phyloP scores from a whole-genome alignment of 1,140 invertebrate species.

The Drosophila santomea region DNA sequence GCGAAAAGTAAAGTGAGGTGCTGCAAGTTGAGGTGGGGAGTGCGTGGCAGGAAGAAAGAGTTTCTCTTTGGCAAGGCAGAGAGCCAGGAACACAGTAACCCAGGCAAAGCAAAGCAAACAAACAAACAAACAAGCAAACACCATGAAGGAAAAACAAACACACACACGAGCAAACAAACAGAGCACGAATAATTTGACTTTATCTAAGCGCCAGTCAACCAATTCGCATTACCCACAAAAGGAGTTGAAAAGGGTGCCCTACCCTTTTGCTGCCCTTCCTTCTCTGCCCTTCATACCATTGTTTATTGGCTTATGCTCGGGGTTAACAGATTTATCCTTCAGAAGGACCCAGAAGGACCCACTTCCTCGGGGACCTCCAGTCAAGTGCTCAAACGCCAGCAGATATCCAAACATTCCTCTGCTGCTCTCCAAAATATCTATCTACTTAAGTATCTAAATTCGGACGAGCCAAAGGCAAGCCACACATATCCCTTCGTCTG shows the following conservation, averaged over 20 bases:
- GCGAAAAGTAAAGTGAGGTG: neutral
- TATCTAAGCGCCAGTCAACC: conserved; percentile 66
- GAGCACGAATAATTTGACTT: conserved; percentile 70
- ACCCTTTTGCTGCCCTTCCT: neutral
- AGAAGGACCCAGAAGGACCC: neutral
- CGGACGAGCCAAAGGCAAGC: too few species aligned
- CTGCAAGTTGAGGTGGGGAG: conserved; percentile 12
- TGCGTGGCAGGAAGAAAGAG: conserved; percentile 18
- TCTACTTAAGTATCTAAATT: too few species aligned
- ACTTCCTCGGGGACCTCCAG: neutral
- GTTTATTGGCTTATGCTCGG: conserved; percentile 21
- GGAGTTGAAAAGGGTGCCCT: conserved; percentile 4
- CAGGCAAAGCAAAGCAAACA: conserved; percentile 9
- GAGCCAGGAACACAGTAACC: conserved; percentile 6
- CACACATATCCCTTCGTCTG: too few species aligned
- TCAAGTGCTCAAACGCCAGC: too few species aligned
- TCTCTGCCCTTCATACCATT: neutral
- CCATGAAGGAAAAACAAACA: neutral
- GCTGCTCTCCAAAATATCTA: too few species aligned
- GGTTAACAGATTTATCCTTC: neutral
- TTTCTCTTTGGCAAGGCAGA: conserved; percentile 5
- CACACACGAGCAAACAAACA: conserved; percentile 20
- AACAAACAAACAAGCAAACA: conserved; percentile 37
- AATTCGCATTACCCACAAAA: conserved; percentile 50
- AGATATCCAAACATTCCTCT: too few species aligned